Base-by-base conservation (phyloP, 2,797 vertebrate genomes). In the Clarias fuscus region DNA sequence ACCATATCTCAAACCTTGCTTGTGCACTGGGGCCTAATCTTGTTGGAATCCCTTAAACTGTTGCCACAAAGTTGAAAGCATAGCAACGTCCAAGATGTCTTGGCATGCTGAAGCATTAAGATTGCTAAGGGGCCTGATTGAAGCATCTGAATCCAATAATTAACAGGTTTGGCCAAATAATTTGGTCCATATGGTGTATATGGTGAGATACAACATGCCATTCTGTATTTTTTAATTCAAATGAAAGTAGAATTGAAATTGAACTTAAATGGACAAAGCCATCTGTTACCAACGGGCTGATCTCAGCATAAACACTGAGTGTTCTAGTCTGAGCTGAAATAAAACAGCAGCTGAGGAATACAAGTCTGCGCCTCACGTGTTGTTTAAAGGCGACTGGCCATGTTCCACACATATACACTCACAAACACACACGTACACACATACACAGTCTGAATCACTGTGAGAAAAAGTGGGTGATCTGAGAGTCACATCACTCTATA, bases 251-350 rank as follows among this genome's bases (percentile, higher is more conserved):
- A 27, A 15, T 40, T 24, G 40, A 30, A 58, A 53, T 76, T 43
- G 75, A 7, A 79, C 71, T 81, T 86, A 86, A 85, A 84, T 22
- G 81, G 71, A 88, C 85, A 59, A 87, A 70, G 61, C 33, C 65
- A 83, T 70, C 48, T 86, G 75, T 15, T 78, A 72, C 17, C 58
- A 84, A 6, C 59, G 64, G 27, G 81, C 84, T 87, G 11, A 80
- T 85, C 83, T 72, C 65, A 90, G 85, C 27, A 77, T 92, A 90
- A 92, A 94, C 88, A 91, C 22, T 6, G 30, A 75, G 24, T 86
- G 5, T 78, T 64, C 65, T 87, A 87, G 86, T 58, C 81, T 88
- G 48, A 43, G 67, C 82, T 88, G 78, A 91, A 70, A 84, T 81
- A 89, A 90, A 90, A 61, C 53, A 71, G 82, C 53, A 84, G 84